Evolutionary conservation across 2,888 invertebrate genomes (phyloP).

Genomic region (Pecten maximus): DNA sequence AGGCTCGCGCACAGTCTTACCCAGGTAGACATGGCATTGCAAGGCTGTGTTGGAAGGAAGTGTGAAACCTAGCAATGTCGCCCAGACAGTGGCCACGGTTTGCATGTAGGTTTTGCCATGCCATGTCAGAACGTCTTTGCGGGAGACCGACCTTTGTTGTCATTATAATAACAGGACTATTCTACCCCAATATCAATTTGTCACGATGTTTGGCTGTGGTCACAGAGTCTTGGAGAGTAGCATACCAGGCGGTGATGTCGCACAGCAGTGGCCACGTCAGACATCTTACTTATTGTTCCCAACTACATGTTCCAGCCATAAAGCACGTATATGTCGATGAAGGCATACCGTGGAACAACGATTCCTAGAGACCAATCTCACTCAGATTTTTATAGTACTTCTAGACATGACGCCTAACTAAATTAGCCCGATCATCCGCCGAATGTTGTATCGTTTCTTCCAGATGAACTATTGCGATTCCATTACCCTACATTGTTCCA

Average conservation of each 20-base stretch:
- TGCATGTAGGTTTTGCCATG: slow-evolving; percentile 11
- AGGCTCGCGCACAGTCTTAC: neutral
- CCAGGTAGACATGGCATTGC: neutral
- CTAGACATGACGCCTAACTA: no score
- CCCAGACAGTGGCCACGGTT: neutral
- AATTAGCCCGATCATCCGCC: neutral
- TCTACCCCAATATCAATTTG: slow-evolving; percentile 11
- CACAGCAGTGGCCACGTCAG: slow-evolving; percentile 2
- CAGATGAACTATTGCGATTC: neutral
- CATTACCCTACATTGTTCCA: neutral
- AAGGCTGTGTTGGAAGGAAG: neutral
- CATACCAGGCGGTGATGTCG: neutral
- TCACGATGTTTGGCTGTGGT: slow-evolving; percentile 23
- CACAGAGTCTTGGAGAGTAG: neutral
- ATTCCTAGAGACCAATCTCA: neutral
- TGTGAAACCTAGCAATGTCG: neutral
- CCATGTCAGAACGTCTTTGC: neutral
- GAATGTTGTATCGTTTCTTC: neutral
- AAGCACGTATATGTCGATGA: neutral
- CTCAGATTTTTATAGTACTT: no score
- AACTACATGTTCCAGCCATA: neutral
- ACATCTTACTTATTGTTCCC: neutral
- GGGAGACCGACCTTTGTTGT: neutral
- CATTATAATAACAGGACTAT: neutral
- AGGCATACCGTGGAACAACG: neutral